A percentile compares a stretch with the other conserved stretches of the same genome.
phyloP scores from a whole-genome alignment of 2,113 vertebrate genomes.

The Laticauda laticaudata region DNA sequence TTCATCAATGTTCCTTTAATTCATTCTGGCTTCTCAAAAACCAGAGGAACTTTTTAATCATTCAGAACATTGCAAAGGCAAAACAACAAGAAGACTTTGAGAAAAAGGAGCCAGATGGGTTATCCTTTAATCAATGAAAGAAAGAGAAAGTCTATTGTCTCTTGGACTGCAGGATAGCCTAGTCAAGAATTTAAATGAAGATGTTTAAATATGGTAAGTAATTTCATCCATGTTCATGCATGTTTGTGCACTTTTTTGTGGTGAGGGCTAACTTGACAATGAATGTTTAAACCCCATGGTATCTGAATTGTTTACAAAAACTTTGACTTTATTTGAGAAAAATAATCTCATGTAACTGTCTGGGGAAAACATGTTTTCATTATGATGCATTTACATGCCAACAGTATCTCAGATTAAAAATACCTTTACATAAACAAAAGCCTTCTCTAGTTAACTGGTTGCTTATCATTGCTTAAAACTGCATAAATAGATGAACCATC shows the following conservation, averaged over 20 bases:
- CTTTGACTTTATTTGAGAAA: neutral
- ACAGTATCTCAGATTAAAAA: neutral
- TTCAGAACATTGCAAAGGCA: neutral
- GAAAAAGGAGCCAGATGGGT: neutral
- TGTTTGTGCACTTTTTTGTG: neutral
- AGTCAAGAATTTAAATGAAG: neutral
- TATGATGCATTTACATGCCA: neutral
- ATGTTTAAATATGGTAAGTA: constrained; percentile 8
- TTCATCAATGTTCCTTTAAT: neutral
- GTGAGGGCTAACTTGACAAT: neutral
- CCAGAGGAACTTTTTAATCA: neutral
- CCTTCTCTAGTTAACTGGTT: neutral
- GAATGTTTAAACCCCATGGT: neutral
- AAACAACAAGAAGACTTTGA: neutral
- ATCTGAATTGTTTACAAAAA: neutral
- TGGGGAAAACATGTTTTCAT: neutral
- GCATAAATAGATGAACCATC: neutral
- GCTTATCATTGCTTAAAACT: neutral
- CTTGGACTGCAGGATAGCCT: neutral
- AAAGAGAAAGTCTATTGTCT: neutral
- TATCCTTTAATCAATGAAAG: neutral
- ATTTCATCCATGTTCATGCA: neutral
- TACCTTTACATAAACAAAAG: neutral
- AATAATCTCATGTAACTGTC: neutral
- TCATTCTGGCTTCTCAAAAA: neutral